Evolutionary conservation across 2,113 vertebrate genomes (phyloP), one percentile per base, ranked within the genome.

Genomic region (Gracilinanus agilis): DNA sequence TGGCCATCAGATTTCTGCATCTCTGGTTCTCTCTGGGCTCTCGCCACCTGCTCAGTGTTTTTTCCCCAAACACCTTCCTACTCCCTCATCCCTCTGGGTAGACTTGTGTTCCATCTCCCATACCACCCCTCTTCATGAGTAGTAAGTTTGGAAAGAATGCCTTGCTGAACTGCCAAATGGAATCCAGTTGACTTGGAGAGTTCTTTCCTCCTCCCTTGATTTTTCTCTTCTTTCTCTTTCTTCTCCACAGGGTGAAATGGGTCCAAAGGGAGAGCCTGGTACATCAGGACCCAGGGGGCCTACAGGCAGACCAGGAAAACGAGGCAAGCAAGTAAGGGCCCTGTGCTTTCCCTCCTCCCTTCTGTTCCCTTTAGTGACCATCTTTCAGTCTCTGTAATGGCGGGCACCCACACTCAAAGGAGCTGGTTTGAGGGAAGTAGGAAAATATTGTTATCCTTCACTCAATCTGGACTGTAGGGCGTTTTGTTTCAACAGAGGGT

Each of bases 191-290:
- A 3, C 11, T 53, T 23, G 49, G 29, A 25, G 0, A 21, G 23
- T 16, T 13, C 11, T 9, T 29, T 75, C 25, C 58, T 24, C 49
- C 0, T 0, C 0, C 90, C 88, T 90, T 97, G 29, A 91, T 54
- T 44, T 44, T 25, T 54, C 56, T 94, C 54, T 96, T 96, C 89
- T 92, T 97, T 96, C 90, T 75, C 90, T 96, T 95, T 90, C 24
- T 16, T 90, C 93, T 90, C 88, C 92, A 53, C 97, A 99, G 99
- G 99, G 99, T 96, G 99, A 99, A 98, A 99, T 99, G 99, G 99
- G 99, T 96, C 99, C 99, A 12, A 99, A 99, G 97, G 99, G 99
- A 96, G 99, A 99, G 90, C 98, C 99, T 91, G 99, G 99, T 94
- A 98, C 98, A 53, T 98, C 99, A 67, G 99, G 99, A 97, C 99